Percentiles rank a stretch among this genome's conserved stretches.
phyloP scores from a whole-genome alignment of 2,113 vertebrate species.

The Alligator sinensis region DNA sequence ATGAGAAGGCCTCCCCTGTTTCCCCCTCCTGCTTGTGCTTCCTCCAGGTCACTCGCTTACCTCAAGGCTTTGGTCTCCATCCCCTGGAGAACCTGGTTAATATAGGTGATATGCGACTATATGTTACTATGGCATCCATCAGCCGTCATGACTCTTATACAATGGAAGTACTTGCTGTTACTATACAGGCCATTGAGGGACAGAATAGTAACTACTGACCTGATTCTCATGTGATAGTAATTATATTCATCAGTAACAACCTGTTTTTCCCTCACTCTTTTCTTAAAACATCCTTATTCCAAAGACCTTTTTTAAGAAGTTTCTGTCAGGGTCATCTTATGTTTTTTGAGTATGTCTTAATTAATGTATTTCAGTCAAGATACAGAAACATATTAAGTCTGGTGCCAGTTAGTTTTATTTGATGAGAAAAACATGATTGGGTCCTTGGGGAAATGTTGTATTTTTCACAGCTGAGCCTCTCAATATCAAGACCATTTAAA shows the following conservation, averaged over 20 bases:
- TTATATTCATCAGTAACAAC: not conserved
- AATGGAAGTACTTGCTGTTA: not conserved
- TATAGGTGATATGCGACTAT: not conserved
- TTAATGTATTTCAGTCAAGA: not conserved
- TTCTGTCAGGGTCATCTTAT: not conserved
- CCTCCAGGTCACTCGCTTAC: no score
- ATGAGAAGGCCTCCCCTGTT: no score
- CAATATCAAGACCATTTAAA: not conserved
- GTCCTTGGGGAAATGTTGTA: conserved; percentile 27
- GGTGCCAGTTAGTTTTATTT: conserved; percentile 32
- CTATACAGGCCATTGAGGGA: not conserved
- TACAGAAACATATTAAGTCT: conserved; percentile 9
- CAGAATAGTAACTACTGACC: not conserved
- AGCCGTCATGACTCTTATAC: not conserved
- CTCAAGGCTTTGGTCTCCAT: no score
- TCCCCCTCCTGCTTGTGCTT: no score
- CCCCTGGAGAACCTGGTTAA: not conserved
- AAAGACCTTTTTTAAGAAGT: not conserved
- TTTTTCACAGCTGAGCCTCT: conserved; percentile 22
- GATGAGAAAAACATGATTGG: not conserved
- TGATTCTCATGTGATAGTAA: not conserved
- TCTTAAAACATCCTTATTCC: not conserved
- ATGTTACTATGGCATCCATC: not conserved
- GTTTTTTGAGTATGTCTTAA: not conserved
- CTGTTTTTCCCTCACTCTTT: not conserved